A percentile compares a stretch with the other conserved stretches of the same genome.
These are phyloP conservation scores for Archips crataeganus DNA, from an alignment of 2,888 invertebrate species.

Conservation along the genomic window DNA sequence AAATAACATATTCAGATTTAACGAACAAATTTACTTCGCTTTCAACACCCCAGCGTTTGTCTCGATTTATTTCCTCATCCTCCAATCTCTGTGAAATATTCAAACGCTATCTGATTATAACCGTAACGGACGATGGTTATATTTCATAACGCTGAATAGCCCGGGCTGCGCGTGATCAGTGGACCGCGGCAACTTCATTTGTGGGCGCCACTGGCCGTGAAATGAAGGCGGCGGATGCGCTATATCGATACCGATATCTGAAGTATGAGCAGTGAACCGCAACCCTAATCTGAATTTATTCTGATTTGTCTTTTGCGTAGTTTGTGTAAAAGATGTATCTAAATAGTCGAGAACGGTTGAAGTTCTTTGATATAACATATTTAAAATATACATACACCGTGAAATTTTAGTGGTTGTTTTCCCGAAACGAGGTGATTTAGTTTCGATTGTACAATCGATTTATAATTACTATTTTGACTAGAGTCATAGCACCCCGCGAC, in stretches of 20 bases:
- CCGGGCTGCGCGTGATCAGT: slow-evolving; percentile 58
- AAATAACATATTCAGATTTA: no score
- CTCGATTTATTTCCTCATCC: neutral
- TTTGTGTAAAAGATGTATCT: no score
- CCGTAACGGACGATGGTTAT: slow-evolving; percentile 18
- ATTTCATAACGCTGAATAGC: slow-evolving; percentile 35
- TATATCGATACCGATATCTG: slow-evolving; percentile 61
- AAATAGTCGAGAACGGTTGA: no score
- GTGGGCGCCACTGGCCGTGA: slow-evolving; percentile 83
- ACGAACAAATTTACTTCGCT: neutral
- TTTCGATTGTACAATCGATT: no score
- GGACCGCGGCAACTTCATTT: slow-evolving; percentile 85
- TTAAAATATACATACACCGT: no score
- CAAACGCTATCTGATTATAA: slow-evolving; percentile 21
- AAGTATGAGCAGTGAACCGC: slow-evolving; percentile 39
- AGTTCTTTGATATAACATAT: no score
- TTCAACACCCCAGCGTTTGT: neutral
- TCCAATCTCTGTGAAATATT: slow-evolving; percentile 3
- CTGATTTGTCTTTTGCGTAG: neutral
- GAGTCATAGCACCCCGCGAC: no score
- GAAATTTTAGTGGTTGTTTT: no score
- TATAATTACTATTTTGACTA: no score
- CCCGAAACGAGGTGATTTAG: no score
- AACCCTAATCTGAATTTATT: slow-evolving; percentile 9
- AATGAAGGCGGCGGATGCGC: slow-evolving; percentile 70